phyloP scores from a whole-genome alignment of 2,888 invertebrate genomes.

The Mesochorus sp. region DNA sequence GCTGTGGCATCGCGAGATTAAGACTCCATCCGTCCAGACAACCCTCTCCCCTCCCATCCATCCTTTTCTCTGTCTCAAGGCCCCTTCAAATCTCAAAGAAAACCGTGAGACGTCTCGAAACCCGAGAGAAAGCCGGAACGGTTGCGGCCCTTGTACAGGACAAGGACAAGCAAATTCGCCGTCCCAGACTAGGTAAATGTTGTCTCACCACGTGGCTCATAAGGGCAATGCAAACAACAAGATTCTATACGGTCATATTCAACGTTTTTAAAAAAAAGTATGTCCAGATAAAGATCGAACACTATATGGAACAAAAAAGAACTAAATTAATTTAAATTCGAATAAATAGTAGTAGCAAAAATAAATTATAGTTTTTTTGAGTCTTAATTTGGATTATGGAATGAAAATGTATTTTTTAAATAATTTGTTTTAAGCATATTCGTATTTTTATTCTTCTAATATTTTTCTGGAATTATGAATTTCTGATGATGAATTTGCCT shows the following conservation, averaged over 20 bases:
- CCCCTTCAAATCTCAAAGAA: constrained; percentile 60
- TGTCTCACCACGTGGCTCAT: constrained; percentile 68
- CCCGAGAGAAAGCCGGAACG: background rate
- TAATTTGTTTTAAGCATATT: no score
- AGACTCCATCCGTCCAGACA: constrained; percentile 38
- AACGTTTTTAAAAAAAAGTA: no score
- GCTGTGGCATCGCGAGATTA: constrained; percentile 44
- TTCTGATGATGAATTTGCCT: constrained; percentile 16
- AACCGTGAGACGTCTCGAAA: constrained; percentile 55
- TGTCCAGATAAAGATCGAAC: no score
- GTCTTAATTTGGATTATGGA: no score
- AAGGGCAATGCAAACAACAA: constrained; percentile 69
- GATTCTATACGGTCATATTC: constrained; percentile 69
- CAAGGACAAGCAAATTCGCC: constrained; percentile 9
- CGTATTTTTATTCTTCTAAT: constrained; percentile 4
- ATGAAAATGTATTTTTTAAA: no score
- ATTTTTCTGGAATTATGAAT: background rate
- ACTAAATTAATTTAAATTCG: no score
- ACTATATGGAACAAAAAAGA: no score
- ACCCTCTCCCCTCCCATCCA: constrained; percentile 2
- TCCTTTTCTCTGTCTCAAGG: constrained; percentile 31
- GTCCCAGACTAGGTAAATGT: constrained; percentile 69
- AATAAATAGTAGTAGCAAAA: no score
- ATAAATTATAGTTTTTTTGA: no score
- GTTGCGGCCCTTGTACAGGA: constrained; percentile 10